phyloP scores from a whole-genome alignment of 2,888 invertebrate genomes.

The Eupithecia insigniata region DNA sequence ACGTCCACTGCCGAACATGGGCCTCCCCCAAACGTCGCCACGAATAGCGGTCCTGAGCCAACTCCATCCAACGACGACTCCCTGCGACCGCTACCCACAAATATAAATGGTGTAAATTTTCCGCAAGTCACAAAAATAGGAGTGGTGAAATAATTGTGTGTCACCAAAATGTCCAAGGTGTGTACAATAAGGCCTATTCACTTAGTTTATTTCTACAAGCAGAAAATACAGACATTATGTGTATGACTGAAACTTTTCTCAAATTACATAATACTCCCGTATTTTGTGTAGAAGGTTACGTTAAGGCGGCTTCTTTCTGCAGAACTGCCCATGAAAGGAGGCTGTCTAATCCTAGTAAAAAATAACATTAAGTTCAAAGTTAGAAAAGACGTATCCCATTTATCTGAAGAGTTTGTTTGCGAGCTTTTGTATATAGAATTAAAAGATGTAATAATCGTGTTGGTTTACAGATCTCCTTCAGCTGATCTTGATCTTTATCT shows the following conservation, averaged over 20 bases:
- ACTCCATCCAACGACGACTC: too few species aligned
- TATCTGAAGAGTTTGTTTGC: too few species aligned
- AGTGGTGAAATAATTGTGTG: neutral
- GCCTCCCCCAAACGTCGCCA: too few species aligned
- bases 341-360: too few species aligned
- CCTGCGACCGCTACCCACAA: too few species aligned
- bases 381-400: too few species aligned
- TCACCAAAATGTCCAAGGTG: slow-evolving; percentile 12
- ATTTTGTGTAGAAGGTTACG: neutral
- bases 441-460: neutral
- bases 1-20: too few species aligned
- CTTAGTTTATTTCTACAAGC: neutral
- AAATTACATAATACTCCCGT: neutral
- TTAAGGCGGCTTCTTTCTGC: neutral
- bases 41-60: too few species aligned
- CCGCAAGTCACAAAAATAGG: neutral
- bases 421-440: neutral
- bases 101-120: neutral
- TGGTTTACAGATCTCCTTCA: neutral
- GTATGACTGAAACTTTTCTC: slow-evolving; percentile 1
- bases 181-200: neutral
- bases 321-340: neutral
- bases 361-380: too few species aligned
- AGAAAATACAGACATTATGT: neutral
- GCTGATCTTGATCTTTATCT: neutral